Conservation (phyloP, 2,113 vertebrate species). For the Muscicapa adusta region DNA sequence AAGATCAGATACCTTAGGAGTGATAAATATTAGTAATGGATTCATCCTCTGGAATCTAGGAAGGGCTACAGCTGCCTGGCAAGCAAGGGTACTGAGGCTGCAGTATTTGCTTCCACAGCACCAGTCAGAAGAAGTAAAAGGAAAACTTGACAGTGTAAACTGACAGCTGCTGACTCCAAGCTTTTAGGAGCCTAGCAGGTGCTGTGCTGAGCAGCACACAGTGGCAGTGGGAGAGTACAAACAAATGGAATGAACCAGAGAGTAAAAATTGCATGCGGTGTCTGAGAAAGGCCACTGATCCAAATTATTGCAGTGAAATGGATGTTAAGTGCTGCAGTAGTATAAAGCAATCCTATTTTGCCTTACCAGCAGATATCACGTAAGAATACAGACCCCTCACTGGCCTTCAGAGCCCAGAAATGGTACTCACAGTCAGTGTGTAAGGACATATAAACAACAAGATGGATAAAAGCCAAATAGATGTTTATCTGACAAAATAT, state of each 20-base stretch:
- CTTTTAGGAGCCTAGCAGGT: background rate
- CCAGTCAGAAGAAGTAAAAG: background rate
- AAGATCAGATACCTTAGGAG: background rate
- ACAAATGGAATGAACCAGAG: background rate
- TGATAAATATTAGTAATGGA: background rate
- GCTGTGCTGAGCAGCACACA: background rate
- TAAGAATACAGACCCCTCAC: background rate
- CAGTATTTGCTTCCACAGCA: background rate
- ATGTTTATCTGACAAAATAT: background rate
- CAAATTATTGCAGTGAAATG: background rate
- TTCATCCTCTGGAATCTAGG: background rate
- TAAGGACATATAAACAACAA: background rate
- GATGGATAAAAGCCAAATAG: background rate
- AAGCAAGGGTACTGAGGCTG: background rate
- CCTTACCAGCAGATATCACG: background rate
- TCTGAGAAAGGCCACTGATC: background rate
- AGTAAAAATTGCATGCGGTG: background rate
- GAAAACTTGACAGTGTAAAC: background rate
- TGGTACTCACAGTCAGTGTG: background rate
- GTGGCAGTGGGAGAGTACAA: background rate
- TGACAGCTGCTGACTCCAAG: background rate
- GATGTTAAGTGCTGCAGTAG: background rate
- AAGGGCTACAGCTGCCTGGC: background rate
- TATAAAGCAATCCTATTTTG: background rate
- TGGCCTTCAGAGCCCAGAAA: background rate